Evolutionary conservation across 2,113 vertebrate genomes (phyloP).

Genomic region (Diglossa brunneiventris): DNA sequence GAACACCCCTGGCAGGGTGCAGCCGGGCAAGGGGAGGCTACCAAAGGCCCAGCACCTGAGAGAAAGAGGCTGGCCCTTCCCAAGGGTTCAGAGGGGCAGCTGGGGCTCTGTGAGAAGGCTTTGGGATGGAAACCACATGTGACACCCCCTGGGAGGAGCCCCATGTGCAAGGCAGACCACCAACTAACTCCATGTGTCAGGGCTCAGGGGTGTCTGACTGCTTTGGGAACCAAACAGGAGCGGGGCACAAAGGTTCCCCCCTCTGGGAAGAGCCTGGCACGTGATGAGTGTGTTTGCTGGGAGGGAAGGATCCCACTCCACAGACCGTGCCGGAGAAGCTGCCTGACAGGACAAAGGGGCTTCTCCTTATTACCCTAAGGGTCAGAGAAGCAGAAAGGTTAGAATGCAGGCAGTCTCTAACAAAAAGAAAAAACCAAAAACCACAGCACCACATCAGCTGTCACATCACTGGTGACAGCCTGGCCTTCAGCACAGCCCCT

Average conservation of each 20-base stretch:
- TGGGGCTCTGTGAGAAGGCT: slow-evolving; percentile 6
- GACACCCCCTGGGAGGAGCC: slow-evolving; percentile 4
- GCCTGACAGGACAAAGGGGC: not conserved
- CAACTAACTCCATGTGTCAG: slow-evolving; percentile 34
- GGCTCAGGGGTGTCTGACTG: not conserved
- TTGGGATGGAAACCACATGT: slow-evolving; percentile 57
- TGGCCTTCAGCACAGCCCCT: not conserved
- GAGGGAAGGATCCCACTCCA: not conserved
- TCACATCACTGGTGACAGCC: not conserved
- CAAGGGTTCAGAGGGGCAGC: not conserved
- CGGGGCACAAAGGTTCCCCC: slow-evolving; percentile 11
- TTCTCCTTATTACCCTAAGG: not conserved
- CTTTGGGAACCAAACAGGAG: not conserved
- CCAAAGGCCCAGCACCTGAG: not conserved
- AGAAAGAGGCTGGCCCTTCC: not conserved
- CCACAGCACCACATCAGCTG: not conserved
- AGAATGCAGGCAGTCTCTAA: not conserved
- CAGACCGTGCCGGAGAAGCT: not conserved
- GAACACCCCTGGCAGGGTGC: not conserved
- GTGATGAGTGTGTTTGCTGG: not conserved
- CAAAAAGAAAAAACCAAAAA: not conserved
- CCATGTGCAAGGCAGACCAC: slow-evolving; percentile 36
- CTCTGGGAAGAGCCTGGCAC: slow-evolving; percentile 3
- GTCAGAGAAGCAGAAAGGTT: not conserved
- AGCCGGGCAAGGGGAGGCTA: not conserved